Base-by-base conservation (phyloP, 1,140 invertebrate genomes). In the Drosophila nikananu region DNA sequence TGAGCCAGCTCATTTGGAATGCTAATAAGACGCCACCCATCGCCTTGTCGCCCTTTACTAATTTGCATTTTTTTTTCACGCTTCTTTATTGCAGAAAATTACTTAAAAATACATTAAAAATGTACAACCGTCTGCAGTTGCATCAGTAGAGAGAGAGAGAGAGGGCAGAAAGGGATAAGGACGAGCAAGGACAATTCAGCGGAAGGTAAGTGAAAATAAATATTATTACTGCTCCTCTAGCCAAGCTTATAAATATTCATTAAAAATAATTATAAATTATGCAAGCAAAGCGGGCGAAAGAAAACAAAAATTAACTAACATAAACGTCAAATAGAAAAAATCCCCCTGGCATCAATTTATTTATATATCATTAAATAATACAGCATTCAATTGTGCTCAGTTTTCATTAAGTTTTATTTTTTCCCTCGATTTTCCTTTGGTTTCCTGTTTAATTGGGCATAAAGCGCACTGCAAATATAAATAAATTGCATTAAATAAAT, bases 21-120 rank as follows among this genome's bases (percentile, higher is more conserved):
- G 73, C 70, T 89, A 87, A 87, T 87, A 83, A 80, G 84, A 77
- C 44, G 62, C 73, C 58, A 57, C 30, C 30, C 42, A 17, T 27
- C 6, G 27, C 41, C 55, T 7, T 21, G 9, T 30, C 12, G 32
- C 49, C 60, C 39, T 52, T 49, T 13, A 62, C 83, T 80, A 59
- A 80, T 87, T 81, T 80, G 78, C 81, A 84, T 89, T 81, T 89
- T 80, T 89, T 80, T 86, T 81, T 86, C 74, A 90, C 67, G 57
- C 66, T 72, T 81, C 67, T 58, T 77, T 83, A 42, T 86, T 81
- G 51, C 86, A 89, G 84, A 73, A 81, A 89, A 90, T 84, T 81
- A 74, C 84, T 79, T 86, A 67, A 84, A 90, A 81, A 89, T 70
- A 90, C 84, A 89, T 81, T 84, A 76, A 89, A 89, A 90, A 89